Percentiles rank a stretch among this genome's conserved stretches.
phyloP scores from a whole-genome alignment of 1,140 invertebrate genomes.

The Aphaenogaster floridana region DNA sequence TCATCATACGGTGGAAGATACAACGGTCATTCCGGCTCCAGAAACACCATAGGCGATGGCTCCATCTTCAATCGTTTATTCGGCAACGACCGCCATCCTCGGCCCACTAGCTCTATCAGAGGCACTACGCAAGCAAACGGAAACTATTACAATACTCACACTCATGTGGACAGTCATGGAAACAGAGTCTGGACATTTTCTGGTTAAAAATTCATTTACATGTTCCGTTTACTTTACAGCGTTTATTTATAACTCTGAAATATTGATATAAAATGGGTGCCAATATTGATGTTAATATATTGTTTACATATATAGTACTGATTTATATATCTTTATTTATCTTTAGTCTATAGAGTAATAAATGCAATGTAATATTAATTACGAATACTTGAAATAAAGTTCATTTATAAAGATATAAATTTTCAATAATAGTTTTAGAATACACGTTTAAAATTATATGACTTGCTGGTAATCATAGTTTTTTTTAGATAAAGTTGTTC shows the following conservation, averaged over 20 bases:
- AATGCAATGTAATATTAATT: constrained; percentile 15
- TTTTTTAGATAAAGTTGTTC: not conserved
- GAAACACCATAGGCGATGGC: constrained; percentile 78
- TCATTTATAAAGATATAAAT: constrained; percentile 6
- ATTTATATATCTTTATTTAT: not conserved
- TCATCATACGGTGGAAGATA: constrained; percentile 72
- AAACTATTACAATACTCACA: constrained; percentile 79
- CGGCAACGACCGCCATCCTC: constrained; percentile 68
- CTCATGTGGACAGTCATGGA: constrained; percentile 75
- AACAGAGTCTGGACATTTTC: constrained; percentile 83
- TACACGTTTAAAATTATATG: not conserved
- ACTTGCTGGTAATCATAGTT: not conserved
- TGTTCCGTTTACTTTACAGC: not conserved
- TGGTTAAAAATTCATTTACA: constrained; percentile 62
- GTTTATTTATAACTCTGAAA: not conserved
- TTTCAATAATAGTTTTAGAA: not conserved
- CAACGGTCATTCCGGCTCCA: constrained; percentile 75
- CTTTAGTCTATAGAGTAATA: not conserved
- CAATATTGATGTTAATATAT: not conserved
- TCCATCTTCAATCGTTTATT: constrained; percentile 81
- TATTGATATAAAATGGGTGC: constrained; percentile 9
- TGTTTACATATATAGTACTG: not conserved
- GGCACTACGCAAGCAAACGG: constrained; percentile 61
- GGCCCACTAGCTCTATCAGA: constrained; percentile 66
- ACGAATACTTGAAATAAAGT: constrained; percentile 22